These are phyloP conservation scores for Gastracanthus pulcherrimus DNA, from an alignment of 2,888 invertebrate genomes.

Conservation along the genomic window DNA sequence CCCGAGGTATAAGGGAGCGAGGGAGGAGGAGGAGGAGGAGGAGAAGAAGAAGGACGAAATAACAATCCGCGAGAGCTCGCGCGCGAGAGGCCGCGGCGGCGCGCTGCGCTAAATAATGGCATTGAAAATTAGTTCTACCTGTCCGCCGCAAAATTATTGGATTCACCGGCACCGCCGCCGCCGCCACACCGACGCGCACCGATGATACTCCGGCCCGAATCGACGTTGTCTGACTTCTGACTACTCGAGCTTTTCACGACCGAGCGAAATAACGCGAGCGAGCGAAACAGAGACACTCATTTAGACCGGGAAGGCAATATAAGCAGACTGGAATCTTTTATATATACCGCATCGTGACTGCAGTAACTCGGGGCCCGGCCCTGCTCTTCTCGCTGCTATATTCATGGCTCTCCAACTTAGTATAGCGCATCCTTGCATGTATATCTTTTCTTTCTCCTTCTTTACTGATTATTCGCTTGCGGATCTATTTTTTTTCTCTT, in stretches of 20 bases:
- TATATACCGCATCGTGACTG: no score
- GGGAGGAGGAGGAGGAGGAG: neutral
- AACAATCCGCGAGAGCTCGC: slow-evolving; percentile 65
- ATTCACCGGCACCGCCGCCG: slow-evolving; percentile 58
- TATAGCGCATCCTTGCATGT: no score
- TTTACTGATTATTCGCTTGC: no score
- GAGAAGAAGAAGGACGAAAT: slow-evolving; percentile 43
- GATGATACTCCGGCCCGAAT: slow-evolving; percentile 60
- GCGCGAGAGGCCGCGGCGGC: slow-evolving; percentile 58
- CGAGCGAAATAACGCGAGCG: no score
- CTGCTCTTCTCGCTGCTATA: no score
- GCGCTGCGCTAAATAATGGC: slow-evolving; percentile 76
- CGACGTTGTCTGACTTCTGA: slow-evolving; percentile 36
- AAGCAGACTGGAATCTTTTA: no score
- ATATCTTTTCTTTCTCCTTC: no score
- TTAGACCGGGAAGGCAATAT: neutral
- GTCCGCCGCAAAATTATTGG: slow-evolving; percentile 71
- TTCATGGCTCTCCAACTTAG: no score
- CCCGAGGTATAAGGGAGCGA: no score
- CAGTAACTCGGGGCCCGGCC: no score
- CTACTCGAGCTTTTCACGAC: slow-evolving; percentile 64
- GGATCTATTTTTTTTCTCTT: no score
- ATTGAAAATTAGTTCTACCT: slow-evolving; percentile 76
- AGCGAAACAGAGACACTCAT: neutral
- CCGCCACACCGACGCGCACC: no score